A percentile compares a stretch with the other conserved stretches of the same genome.
Evolutionary conservation across 1,140 invertebrate genomes (phyloP).

Genomic region (Drosophila truncata): DNA sequence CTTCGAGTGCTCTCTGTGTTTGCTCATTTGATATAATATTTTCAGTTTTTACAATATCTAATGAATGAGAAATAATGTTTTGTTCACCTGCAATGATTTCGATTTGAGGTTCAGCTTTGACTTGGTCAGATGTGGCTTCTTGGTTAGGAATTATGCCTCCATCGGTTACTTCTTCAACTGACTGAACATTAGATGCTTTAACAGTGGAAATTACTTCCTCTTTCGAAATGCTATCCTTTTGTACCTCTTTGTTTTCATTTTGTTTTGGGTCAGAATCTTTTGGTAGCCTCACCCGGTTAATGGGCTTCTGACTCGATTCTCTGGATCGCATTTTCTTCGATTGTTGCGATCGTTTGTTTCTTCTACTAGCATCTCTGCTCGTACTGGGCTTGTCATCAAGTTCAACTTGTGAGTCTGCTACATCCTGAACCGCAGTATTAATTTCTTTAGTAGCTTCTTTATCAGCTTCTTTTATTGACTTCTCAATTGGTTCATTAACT

Average conservation of each 20-base stretch:
- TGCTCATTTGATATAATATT: not conserved
- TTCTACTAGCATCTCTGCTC: conserved; percentile 46
- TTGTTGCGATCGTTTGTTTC: conserved; percentile 47
- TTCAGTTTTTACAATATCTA: not conserved
- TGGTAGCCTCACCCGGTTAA: conserved; percentile 21
- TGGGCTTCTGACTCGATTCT: conserved; percentile 64
- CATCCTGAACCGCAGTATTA: not conserved
- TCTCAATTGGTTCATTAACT: not conserved
- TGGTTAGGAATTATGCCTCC: too few species aligned
- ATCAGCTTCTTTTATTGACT: not conserved
- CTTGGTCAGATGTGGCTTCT: not conserved
- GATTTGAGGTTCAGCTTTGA: not conserved
- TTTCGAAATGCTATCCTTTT: not conserved
- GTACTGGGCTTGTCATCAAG: conserved; percentile 56
- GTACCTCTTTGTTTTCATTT: not conserved
- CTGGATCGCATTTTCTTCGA: conserved; percentile 39
- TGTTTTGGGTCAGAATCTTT: not conserved
- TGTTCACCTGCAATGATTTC: not conserved
- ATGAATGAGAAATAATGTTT: not conserved
- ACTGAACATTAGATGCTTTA: not conserved
- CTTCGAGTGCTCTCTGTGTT: not conserved
- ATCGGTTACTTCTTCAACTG: not conserved
- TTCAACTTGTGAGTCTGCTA: not conserved
- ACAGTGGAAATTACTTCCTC: not conserved
- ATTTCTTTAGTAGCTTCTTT: not conserved